Evolutionary conservation across 2,797 vertebrate species (phyloP).

Genomic region (Crocodylus rhombifer): DNA sequence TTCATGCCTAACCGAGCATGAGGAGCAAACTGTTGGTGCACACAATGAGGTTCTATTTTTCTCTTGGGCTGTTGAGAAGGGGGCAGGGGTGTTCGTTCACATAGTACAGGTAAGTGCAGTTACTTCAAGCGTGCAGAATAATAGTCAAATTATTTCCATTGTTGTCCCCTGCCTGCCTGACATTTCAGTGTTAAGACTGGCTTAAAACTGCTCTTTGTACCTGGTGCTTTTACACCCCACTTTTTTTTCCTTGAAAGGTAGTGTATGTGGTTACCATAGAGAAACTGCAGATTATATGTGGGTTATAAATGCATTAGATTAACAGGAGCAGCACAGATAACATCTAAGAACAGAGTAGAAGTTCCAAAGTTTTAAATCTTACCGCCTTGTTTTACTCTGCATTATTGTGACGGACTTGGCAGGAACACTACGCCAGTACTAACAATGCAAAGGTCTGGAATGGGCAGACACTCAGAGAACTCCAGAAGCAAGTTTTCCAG

Average conservation of each 20-base stretch:
- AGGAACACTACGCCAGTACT: neutral
- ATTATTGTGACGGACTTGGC: neutral
- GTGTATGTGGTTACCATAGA: neutral
- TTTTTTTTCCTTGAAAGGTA: neutral
- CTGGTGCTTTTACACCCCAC: neutral
- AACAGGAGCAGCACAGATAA: neutral
- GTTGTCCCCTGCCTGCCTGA: neutral
- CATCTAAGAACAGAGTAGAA: neutral
- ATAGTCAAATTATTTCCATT: neutral
- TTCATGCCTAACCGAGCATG: conserved; percentile 77
- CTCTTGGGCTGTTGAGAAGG: conserved; percentile 20
- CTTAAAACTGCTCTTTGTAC: neutral
- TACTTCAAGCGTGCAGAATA: neutral
- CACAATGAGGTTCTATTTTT: conserved; percentile 57
- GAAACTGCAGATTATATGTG: neutral
- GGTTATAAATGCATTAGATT: neutral
- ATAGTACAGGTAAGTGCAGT: conserved; percentile 14
- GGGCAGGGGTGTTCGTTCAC: conserved; percentile 10
- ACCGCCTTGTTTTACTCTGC: neutral
- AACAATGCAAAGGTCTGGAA: neutral
- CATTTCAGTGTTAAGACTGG: neutral
- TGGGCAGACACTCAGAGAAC: neutral
- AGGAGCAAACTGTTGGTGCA: conserved; percentile 74
- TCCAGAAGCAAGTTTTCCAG: neutral
- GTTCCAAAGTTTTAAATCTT: neutral